These are phyloP conservation scores for Nasalis larvatus DNA, from an alignment of 2,113 vertebrate genomes.

Conservation along the genomic window DNA sequence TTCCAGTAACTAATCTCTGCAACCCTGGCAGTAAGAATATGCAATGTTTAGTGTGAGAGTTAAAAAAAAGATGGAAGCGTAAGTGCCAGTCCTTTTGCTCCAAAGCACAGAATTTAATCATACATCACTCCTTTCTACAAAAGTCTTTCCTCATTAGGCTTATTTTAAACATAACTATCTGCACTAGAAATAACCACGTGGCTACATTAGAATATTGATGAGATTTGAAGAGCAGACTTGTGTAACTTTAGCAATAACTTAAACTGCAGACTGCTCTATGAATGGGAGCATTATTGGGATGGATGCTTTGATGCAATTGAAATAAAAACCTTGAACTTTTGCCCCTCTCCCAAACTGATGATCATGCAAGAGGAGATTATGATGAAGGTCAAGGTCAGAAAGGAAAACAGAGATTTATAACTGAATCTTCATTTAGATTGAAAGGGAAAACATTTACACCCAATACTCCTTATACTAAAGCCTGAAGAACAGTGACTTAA, in stretches of 20 bases:
- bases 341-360: background rate
- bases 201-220: constrained; percentile 2
- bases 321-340: constrained; percentile 1
- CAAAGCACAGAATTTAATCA: constrained; percentile 43
- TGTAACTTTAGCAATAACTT: constrained; percentile 20
- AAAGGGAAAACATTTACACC: background rate
- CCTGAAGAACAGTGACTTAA: background rate
- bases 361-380: background rate
- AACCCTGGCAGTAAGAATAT: constrained; percentile 50
- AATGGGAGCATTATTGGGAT: background rate
- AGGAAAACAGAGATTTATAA: background rate
- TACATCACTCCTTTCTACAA: constrained; percentile 39
- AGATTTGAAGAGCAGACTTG: background rate
- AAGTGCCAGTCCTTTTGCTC: background rate
- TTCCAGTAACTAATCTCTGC: constrained; percentile 68
- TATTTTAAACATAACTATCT: constrained; percentile 49
- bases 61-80: constrained; percentile 49
- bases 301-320: background rate
- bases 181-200: constrained; percentile 30
- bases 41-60: constrained; percentile 61
- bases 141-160: constrained; percentile 53
- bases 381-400: background rate
- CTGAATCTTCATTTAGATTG: background rate
- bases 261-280: background rate
- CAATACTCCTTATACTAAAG: background rate